These are phyloP conservation scores for Drosophila ogumai DNA, from an alignment of 1,140 invertebrate species.

Conservation along the genomic window DNA sequence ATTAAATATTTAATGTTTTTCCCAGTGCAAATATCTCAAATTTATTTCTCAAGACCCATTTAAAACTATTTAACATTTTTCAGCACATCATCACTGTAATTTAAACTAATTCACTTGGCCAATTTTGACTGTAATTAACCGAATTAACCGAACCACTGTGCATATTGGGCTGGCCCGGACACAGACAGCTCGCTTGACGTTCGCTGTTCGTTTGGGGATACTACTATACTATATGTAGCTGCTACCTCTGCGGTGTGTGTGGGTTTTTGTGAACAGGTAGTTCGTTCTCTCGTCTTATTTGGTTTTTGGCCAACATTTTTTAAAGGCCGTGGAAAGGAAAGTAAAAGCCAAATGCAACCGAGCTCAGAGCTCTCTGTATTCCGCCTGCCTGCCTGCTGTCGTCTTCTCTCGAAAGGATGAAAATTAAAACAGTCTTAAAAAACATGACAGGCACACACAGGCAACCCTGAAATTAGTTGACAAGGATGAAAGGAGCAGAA, in stretches of 20 bases:
- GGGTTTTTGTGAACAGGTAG: conserved; percentile 80
- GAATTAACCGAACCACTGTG: conserved; percentile 35
- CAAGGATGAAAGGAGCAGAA: conserved; percentile 68
- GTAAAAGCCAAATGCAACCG: conserved; percentile 64
- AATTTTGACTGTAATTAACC: conserved; percentile 26
- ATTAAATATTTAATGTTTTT: not conserved
- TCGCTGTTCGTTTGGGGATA: conserved; percentile 44
- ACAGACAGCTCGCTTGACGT: conserved; percentile 40
- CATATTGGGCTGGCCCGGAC: conserved; percentile 27
- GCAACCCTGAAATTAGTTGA: conserved; percentile 81
- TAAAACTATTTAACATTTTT: conserved; percentile 18
- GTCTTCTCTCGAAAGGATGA: conserved; percentile 35
- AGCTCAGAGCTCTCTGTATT: not conserved
- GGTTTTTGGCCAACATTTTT: conserved; percentile 80
- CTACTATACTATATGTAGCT: conserved; percentile 16
- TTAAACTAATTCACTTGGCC: conserved; percentile 25
- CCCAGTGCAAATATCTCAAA: too few relatives aligned
- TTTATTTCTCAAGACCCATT: not conserved
- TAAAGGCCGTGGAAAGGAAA: conserved; percentile 62
- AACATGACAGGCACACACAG: conserved; percentile 67
- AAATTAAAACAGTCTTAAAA: conserved; percentile 81
- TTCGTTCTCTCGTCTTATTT: conserved; percentile 67
- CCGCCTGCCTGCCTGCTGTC: not conserved
- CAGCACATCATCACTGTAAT: conserved; percentile 13
- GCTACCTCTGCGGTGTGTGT: conserved; percentile 64